Conservation (phyloP, 2,888 invertebrate genomes). For the Myopa testacea region DNA sequence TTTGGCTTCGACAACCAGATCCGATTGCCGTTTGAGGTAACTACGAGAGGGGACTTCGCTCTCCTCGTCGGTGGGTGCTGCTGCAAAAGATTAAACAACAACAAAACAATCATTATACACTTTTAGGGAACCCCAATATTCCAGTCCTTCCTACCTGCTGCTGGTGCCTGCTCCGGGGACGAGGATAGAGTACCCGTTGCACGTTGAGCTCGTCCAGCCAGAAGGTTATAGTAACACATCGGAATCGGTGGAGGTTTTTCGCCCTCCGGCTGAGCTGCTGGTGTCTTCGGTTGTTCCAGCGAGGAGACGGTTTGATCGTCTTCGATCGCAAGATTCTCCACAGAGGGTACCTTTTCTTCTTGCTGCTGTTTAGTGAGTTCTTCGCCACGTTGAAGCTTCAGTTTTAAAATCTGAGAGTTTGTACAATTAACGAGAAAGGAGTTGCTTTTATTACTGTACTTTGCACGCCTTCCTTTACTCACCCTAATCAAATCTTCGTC, state of each 20-base stretch:
- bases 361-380: conserved; percentile 54
- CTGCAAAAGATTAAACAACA: conserved; percentile 10
- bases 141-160: conserved; percentile 57
- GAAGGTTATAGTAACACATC: conserved; percentile 66
- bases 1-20: conserved; percentile 85
- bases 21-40: conserved; percentile 84
- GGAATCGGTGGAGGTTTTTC: conserved; percentile 67
- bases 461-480: background rate
- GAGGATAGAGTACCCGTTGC: conserved; percentile 65
- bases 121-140: background rate
- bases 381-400: conserved; percentile 62
- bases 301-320: conserved; percentile 57
- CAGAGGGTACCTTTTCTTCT: conserved; percentile 50
- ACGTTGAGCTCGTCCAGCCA: conserved; percentile 65
- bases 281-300: conserved; percentile 58
- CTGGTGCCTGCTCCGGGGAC: conserved; percentile 66
- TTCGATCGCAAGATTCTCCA: conserved; percentile 57
- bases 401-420: conserved; percentile 59
- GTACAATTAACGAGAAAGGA: background rate
- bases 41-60: conserved; percentile 86
- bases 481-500: conserved; percentile 65
- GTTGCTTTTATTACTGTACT: background rate
- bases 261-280: conserved; percentile 55
- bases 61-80: conserved; percentile 79
- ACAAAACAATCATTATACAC: background rate